Base-by-base conservation (phyloP, 2,888 invertebrate species). In the Scaptodrosophila latifasciaeformis region DNA sequence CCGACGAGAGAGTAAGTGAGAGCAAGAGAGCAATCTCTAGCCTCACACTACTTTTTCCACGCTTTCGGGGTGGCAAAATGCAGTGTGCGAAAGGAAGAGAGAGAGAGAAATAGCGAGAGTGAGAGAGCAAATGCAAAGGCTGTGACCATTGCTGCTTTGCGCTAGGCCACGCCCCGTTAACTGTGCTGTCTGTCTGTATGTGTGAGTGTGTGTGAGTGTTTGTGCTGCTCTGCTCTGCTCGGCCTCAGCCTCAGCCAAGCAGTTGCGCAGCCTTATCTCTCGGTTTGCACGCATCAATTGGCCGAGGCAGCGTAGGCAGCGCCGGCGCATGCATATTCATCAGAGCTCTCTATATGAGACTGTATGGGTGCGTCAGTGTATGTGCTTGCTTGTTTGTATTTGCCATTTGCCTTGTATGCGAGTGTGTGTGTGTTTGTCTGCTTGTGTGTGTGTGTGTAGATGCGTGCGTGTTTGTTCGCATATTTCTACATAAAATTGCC, bases 241-340 rank as follows among this genome's bases (percentile, higher is more conserved):
- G n/a, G n/a, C n/a, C n/a, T n/a, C n/a, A n/a, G n/a, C n/a, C n/a
- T n/a, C n/a, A n/a, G n/a, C n/a, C n/a, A n/a, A n/a, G n/a, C n/a
- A n/a, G n/a, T n/a, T n/a, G n/a, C n/a, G n/a, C n/a, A n/a, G n/a
- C n/a, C n/a, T n/a, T n/a, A n/a, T n/a, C n/a, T n/a, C n/a, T n/a
- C n/a, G n/a, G n/a, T n/a, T n/a, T n/a, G n/a, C n/a, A 34, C 62
- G 53, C 53, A 60, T 62, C 62, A 78, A n/a, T 72, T 72, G 71
- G 79, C 65, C 10, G 13, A 54, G 62, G 39, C 59, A 30, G 46
- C 13, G 54, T 18, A 5, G 37, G 56, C 67, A 59, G 58, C 64
- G 58, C 54, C 50, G 62, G 47, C 65, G 64, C 50, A 69, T 75
- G 80, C 80, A 75, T 75, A 75, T 75, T 75, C 74, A 75, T 80